phyloP scores from a whole-genome alignment of 2,797 vertebrate species.

The Enteromius treurensis region DNA sequence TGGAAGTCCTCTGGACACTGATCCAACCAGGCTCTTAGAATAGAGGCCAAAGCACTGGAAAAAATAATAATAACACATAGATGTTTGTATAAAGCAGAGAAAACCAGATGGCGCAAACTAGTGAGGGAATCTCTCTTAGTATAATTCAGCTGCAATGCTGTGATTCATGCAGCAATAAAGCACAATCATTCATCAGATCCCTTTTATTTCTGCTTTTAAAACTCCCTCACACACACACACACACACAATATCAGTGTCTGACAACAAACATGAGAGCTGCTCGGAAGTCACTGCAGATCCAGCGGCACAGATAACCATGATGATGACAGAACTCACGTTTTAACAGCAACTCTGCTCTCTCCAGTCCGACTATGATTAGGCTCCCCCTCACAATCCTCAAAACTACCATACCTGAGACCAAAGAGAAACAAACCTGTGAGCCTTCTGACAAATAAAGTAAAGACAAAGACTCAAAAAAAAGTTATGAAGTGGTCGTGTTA shows the following conservation, averaged over 20 bases:
- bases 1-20: slow-evolving; percentile 94
- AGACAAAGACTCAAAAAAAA: neutral
- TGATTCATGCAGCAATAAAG: slow-evolving; percentile 24
- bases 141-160: neutral
- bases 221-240: neutral
- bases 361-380: slow-evolving; percentile 59
- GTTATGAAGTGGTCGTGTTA: neutral
- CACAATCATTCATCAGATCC: slow-evolving; percentile 21
- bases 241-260: neutral
- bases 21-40: slow-evolving; percentile 91
- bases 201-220: slow-evolving; percentile 4
- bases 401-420: slow-evolving; percentile 73
- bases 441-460: neutral
- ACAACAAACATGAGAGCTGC: slow-evolving; percentile 11
- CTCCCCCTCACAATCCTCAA: slow-evolving; percentile 66
- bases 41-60: slow-evolving; percentile 86
- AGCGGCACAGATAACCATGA: neutral
- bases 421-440: slow-evolving; percentile 22
- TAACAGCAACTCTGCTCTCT: slow-evolving; percentile 74
- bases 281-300: neutral
- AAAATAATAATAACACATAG: slow-evolving; percentile 4
- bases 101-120: neutral
- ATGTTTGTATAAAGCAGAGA: neutral
- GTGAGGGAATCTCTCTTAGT: neutral
- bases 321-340: slow-evolving; percentile 73